These are phyloP conservation scores for Dione juno DNA, from an alignment of 2,888 invertebrate species.

Conservation along the genomic window DNA sequence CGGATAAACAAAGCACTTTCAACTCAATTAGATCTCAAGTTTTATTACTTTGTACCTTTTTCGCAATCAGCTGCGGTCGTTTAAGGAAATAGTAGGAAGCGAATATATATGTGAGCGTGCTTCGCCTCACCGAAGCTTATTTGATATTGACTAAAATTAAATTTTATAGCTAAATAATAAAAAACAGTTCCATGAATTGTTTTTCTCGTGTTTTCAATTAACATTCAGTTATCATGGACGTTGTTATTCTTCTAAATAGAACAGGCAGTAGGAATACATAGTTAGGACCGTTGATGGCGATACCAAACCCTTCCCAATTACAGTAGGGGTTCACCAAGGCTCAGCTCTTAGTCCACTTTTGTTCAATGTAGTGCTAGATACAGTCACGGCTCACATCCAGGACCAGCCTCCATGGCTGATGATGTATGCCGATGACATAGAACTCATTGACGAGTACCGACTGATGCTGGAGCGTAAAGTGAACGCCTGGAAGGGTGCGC, in stretches of 20 bases:
- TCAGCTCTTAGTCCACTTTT: too few relatives aligned
- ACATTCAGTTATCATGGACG: neutral
- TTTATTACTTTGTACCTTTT: slow-evolving; percentile 44
- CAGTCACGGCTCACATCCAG: too few relatives aligned
- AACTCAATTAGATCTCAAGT: slow-evolving; percentile 45
- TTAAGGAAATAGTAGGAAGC: slow-evolving; percentile 35
- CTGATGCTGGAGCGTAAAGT: too few relatives aligned
- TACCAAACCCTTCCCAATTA: too few relatives aligned
- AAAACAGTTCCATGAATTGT: neutral
- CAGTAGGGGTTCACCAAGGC: too few relatives aligned
- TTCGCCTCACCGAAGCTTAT: slow-evolving; percentile 10
- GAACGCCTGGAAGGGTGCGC: too few relatives aligned
- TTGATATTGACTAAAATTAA: slow-evolving; percentile 4
- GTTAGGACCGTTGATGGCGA: too few relatives aligned
- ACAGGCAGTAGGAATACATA: too few relatives aligned
- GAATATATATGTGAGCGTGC: slow-evolving; percentile 14
- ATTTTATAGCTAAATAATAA: neutral
- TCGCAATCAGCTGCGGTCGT: slow-evolving; percentile 44
- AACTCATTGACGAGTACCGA: too few relatives aligned
- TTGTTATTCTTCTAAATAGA: neutral
- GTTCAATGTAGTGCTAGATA: too few relatives aligned
- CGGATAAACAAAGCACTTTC: slow-evolving; percentile 47
- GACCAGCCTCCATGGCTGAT: too few relatives aligned
- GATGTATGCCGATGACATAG: too few relatives aligned
- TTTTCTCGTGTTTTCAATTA: neutral